Evolutionary conservation across 2,797 vertebrate species (phyloP).

Genomic region (Myiotriccus ornatus): DNA sequence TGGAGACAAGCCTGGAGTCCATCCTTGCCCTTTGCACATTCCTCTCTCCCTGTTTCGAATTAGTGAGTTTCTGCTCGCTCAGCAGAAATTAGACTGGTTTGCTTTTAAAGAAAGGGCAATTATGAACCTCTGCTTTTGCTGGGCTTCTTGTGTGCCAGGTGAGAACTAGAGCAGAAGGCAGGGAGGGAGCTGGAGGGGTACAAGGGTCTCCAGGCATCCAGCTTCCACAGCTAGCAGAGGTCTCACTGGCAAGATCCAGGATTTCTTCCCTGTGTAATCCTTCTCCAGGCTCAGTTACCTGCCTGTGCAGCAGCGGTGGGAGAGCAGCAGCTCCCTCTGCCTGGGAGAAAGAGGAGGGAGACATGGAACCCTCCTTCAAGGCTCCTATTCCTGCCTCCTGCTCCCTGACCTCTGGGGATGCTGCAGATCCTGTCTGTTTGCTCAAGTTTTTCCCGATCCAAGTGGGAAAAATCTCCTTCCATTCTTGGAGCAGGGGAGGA

Average conservation of each 20-base stretch:
- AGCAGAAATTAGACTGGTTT: slow-evolving; percentile 12
- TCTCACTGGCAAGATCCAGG: not conserved
- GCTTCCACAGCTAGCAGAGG: not conserved
- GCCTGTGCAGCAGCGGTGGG: fast-evolving
- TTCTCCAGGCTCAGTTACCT: not conserved
- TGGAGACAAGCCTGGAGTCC: not conserved
- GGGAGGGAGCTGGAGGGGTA: not conserved
- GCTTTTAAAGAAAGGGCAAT: not conserved
- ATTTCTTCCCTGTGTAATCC: not conserved
- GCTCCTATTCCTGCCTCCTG: not conserved
- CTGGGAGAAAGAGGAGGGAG: not conserved
- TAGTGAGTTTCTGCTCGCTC: slow-evolving; percentile 14
- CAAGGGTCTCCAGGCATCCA: not conserved
- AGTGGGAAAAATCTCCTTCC: not conserved
- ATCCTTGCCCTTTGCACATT: not conserved
- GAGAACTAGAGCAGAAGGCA: not conserved
- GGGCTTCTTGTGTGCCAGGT: not conserved
- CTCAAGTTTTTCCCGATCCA: not conserved
- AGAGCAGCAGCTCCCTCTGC: not conserved
- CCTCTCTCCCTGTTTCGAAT: not conserved
- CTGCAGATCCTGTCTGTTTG: not conserved
- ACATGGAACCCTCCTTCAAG: not conserved
- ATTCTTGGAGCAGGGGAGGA: not conserved
- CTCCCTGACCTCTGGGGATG: not conserved
- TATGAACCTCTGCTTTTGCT: not conserved